Evolutionary conservation across 2,888 invertebrate species (phyloP).

Genomic region (Epistrophe eligans): DNA sequence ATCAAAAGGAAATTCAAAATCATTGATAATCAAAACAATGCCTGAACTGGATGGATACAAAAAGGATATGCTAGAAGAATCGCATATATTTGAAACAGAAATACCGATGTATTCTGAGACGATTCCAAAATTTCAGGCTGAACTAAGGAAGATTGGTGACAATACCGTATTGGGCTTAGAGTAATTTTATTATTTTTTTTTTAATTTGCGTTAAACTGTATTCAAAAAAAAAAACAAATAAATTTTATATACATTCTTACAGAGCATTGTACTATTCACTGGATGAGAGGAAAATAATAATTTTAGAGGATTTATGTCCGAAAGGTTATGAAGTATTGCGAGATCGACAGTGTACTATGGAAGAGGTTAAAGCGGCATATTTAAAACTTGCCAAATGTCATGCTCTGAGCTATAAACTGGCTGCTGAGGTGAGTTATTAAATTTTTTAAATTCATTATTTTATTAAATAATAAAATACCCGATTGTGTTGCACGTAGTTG

Average conservation of each 20-base stretch:
- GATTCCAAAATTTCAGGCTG: constrained; percentile 78
- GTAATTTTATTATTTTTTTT: constrained; percentile 27
- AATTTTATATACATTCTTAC: neutral
- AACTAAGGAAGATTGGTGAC: constrained; percentile 77
- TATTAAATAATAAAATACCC: too few species aligned
- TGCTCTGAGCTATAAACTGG: constrained; percentile 76
- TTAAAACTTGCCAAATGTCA: constrained; percentile 77
- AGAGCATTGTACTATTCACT: constrained; percentile 24
- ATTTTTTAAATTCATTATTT: neutral
- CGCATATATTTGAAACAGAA: constrained; percentile 78
- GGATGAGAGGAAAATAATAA: constrained; percentile 58
- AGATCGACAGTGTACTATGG: constrained; percentile 50
- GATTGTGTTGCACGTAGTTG: too few species aligned
- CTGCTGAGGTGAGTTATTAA: neutral
- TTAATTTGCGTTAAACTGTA: neutral
- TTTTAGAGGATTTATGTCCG: constrained; percentile 33
- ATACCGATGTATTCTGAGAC: constrained; percentile 79
- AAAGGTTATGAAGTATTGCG: constrained; percentile 20
- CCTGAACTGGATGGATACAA: constrained; percentile 79
- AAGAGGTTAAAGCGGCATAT: constrained; percentile 26
- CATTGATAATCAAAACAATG: constrained; percentile 80
- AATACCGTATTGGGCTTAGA: constrained; percentile 73
- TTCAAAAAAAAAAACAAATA: too few species aligned
- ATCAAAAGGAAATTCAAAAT: constrained; percentile 58
- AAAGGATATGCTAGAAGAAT: constrained; percentile 76